phyloP scores from a whole-genome alignment of 2,797 vertebrate species.

The Rhincodon typus region DNA sequence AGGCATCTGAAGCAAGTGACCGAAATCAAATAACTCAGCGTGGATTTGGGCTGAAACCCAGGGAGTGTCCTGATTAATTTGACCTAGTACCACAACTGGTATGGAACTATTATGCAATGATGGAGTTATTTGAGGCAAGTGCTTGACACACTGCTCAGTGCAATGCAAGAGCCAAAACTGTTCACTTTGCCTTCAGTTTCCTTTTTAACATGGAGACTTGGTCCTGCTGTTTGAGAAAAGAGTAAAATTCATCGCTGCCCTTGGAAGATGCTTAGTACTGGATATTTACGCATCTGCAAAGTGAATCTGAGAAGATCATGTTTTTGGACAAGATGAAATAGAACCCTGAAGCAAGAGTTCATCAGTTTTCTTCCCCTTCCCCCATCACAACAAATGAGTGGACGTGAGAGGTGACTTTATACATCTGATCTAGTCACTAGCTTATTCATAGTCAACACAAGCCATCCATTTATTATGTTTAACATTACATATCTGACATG shows the following conservation, averaged over 20 bases:
- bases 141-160: neutral
- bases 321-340: neutral
- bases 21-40: neutral
- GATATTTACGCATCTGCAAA: neutral
- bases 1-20: neutral
- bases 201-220: neutral
- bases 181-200: neutral
- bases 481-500: neutral
- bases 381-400: neutral
- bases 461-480: neutral
- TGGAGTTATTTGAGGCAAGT: neutral
- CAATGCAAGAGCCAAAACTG: neutral
- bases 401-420: neutral
- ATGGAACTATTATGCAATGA: neutral
- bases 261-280: neutral
- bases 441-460: neutral
- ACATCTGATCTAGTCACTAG: neutral
- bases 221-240: neutral
- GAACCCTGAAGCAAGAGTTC: neutral
- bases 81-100: neutral
- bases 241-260: neutral
- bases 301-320: neutral
- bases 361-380: neutral
- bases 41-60: neutral
- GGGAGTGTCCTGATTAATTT: neutral